Percentiles rank a stretch among this genome's conserved stretches.
These are phyloP conservation scores for Bombus pascuorum DNA, from an alignment of 1,140 invertebrate species.

Conservation along the genomic window DNA sequence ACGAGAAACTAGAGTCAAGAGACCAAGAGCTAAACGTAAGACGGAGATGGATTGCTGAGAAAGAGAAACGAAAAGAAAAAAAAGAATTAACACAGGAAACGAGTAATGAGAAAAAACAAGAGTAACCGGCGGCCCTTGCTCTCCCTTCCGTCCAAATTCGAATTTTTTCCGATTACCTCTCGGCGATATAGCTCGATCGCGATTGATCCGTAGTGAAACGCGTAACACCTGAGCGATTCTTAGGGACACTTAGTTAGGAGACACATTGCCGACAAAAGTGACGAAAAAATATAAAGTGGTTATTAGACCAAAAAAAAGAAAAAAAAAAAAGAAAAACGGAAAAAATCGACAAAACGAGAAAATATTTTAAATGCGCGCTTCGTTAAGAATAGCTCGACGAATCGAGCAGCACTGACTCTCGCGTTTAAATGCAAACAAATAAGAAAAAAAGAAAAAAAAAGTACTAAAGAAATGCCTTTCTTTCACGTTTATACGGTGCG, in stretches of 20 bases:
- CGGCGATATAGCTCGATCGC: constrained; percentile 26
- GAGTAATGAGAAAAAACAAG: constrained; percentile 17
- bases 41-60: constrained; percentile 19
- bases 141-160: constrained; percentile 69
- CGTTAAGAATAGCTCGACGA: constrained; percentile 38
- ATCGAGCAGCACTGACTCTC: constrained; percentile 44
- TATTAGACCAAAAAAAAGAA: background rate
- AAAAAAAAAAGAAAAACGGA: background rate
- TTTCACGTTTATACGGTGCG: constrained; percentile 54
- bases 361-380: background rate
- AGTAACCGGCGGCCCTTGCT: constrained; percentile 70
- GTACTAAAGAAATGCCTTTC: constrained; percentile 53
- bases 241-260: constrained; percentile 16
- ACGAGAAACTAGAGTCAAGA: constrained; percentile 33
- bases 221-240: constrained; percentile 50
- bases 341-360: background rate
- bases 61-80: background rate
- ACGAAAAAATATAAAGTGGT: background rate
- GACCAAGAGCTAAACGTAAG: background rate
- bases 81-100: background rate
- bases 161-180: constrained; percentile 40
- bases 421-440: constrained; percentile 10
- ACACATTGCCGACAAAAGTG: constrained; percentile 27
- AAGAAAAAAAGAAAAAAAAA: constrained; percentile 20
- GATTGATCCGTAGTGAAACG: constrained; percentile 29